These are phyloP conservation scores for Bathynomus jamesi DNA, from an alignment of 1,140 invertebrate species.

Conservation along the genomic window DNA sequence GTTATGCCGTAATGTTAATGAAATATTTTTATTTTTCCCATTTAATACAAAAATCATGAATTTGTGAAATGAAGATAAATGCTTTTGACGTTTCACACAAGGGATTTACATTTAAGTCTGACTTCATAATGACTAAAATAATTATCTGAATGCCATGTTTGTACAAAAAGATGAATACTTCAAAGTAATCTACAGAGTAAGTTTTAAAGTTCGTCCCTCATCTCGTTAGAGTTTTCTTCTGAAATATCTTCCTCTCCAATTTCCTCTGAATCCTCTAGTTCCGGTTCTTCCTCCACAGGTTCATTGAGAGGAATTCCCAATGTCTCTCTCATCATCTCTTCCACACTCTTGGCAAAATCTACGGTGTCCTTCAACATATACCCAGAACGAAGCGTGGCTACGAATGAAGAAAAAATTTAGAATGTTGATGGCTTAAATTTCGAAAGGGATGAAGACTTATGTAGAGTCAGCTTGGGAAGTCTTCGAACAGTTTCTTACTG, in stretches of 20 bases:
- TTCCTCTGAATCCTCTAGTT: constrained; percentile 35
- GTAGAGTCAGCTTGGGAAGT: too few species aligned
- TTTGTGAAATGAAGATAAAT: too few species aligned
- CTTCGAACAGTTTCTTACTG: not conserved
- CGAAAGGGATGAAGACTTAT: too few species aligned
- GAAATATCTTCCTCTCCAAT: constrained; percentile 36
- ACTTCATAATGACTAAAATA: too few species aligned
- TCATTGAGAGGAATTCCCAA: constrained; percentile 75
- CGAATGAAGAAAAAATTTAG: constrained; percentile 38
- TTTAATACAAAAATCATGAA: too few species aligned
- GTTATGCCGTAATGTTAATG: too few species aligned
- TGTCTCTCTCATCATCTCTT: constrained; percentile 71
- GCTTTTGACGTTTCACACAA: too few species aligned
- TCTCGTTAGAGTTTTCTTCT: constrained; percentile 35
- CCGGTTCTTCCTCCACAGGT: constrained; percentile 46
- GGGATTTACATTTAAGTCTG: too few species aligned
- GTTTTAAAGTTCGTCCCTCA: constrained; percentile 30
- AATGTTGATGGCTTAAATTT: too few species aligned
- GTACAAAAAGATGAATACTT: too few species aligned
- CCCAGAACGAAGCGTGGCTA: constrained; percentile 81
- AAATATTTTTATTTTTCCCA: too few species aligned
- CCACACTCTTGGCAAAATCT: constrained; percentile 77
- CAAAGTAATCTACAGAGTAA: not conserved
- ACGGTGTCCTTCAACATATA: constrained; percentile 78
- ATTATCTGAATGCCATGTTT: too few species aligned